Conservation (phyloP, 2,797 vertebrate species). For the Chrysocyon brachyurus region DNA sequence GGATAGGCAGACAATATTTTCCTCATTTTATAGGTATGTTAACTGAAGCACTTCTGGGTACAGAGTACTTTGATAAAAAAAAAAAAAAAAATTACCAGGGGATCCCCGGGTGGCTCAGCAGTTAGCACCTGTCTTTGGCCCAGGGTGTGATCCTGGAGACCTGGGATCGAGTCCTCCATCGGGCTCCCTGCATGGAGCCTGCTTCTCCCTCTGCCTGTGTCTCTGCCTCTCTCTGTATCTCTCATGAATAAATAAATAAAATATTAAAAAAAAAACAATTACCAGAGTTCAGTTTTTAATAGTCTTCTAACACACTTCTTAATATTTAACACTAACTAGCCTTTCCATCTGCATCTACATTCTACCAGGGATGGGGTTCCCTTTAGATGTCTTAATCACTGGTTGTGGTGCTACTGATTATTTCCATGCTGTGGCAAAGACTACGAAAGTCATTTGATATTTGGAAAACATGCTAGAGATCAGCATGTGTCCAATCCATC, state of each 20-base stretch:
- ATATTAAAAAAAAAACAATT: neutral
- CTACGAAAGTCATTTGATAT: neutral
- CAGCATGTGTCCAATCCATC: neutral
- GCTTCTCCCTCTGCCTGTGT: too few relatives aligned
- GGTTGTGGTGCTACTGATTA: neutral
- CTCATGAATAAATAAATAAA: too few relatives aligned
- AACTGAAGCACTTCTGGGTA: neutral
- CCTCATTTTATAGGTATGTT: neutral
- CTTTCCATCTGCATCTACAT: neutral
- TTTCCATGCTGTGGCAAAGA: neutral
- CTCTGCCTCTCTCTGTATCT: too few relatives aligned
- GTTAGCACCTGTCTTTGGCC: too few relatives aligned
- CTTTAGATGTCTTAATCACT: neutral
- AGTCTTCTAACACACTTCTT: neutral
- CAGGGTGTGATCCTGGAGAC: too few relatives aligned
- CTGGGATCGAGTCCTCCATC: too few relatives aligned
- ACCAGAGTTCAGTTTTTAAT: neutral
- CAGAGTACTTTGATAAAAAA: neutral
- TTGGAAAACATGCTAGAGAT: slow-evolving; percentile 8
- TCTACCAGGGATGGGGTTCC: neutral
- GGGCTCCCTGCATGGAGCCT: too few relatives aligned
- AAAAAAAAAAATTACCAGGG: neutral
- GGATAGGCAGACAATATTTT: neutral
- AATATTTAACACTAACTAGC: neutral
- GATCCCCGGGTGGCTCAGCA: too few relatives aligned